Percentiles rank a stretch among this genome's conserved stretches.
These are phyloP conservation scores for Mus musculus DNA, from an alignment of 2,113 vertebrate species.

Conservation along the genomic window GRCm39 chr2:102582501-102583000, in stretches of 20 bases:
- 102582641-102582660: background rate
- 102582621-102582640: background rate
- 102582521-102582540: background rate
- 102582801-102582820: background rate
- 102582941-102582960: background rate
- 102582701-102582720: too few relatives aligned
- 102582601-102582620: background rate
- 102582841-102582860: background rate
- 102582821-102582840: background rate
- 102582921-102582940: slow-evolving; percentile 23
- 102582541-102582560: background rate
- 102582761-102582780: background rate
- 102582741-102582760: background rate
- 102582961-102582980: background rate
- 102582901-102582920: background rate
- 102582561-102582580: background rate
- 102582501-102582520: background rate
- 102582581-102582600: background rate
- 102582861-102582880: slow-evolving; percentile 14
- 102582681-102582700: too few relatives aligned
- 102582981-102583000: background rate
- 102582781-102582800: background rate
- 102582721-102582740: too few relatives aligned
- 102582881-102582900: background rate
- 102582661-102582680: too few relatives aligned